phyloP scores from a whole-genome alignment of 2,113 vertebrate genomes.

The Equus przewalskii region DNA sequence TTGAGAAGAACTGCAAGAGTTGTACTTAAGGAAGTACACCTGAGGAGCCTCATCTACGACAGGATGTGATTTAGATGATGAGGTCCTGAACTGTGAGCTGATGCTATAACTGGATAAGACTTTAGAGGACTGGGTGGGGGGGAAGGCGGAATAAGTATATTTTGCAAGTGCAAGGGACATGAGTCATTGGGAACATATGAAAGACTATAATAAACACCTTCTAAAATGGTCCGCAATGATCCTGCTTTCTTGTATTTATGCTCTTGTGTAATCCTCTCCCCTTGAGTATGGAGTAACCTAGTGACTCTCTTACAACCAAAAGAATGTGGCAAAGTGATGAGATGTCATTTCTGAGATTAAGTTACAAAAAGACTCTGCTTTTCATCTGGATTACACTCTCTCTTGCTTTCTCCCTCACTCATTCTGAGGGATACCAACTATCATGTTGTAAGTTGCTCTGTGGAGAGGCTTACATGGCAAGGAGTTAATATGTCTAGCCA shows the following conservation, averaged over 20 bases:
- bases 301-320: neutral
- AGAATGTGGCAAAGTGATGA: neutral
- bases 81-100: neutral
- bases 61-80: neutral
- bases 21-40: neutral
- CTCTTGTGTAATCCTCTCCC: neutral
- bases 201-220: neutral
- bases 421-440: neutral
- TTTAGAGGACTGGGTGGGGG: neutral
- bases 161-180: neutral
- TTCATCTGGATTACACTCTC: neutral
- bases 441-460: neutral
- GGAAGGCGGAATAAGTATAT: neutral
- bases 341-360: neutral
- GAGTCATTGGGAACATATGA: neutral
- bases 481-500: neutral
- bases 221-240: neutral
- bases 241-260: neutral
- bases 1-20: neutral
- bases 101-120: neutral
- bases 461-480: neutral
- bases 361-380: neutral
- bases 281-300: neutral
- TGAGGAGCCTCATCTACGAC: neutral
- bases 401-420: neutral